phyloP scores from a whole-genome alignment of 2,797 vertebrate genomes.

The Knipowitschia caucasica region DNA sequence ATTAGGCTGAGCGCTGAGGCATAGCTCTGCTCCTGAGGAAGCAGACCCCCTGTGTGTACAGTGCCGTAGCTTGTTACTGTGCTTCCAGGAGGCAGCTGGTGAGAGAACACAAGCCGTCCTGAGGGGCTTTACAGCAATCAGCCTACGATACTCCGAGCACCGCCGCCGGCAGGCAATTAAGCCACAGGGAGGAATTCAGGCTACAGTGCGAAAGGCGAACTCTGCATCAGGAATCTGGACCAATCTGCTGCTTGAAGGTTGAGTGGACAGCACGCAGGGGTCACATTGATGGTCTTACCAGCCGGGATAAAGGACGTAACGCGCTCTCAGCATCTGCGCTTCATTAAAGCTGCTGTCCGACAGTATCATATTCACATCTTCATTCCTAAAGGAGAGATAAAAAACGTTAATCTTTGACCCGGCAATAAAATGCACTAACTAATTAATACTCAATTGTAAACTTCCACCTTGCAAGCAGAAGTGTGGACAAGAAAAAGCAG shows the following conservation, averaged over 20 bases:
- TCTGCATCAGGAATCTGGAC: constrained; percentile 28
- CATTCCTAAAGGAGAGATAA: constrained; percentile 73
- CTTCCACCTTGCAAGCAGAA: not conserved
- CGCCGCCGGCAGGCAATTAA: constrained; percentile 51
- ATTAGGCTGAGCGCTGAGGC: constrained; percentile 61
- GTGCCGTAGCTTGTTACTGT: constrained; percentile 65
- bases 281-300: constrained; percentile 78
- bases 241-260: constrained; percentile 36
- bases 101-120: constrained; percentile 62
- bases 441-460: not conserved
- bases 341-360: constrained; percentile 86
- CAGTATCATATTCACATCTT: constrained; percentile 89
- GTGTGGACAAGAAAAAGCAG: not conserved
- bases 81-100: constrained; percentile 61
- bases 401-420: too few species aligned
- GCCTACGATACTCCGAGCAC: constrained; percentile 43
- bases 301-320: constrained; percentile 93
- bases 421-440: not conserved
- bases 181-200: constrained; percentile 29
- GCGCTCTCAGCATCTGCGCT: constrained; percentile 87
- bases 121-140: constrained; percentile 64
- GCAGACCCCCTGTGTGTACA: constrained; percentile 55
- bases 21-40: constrained; percentile 54
- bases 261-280: constrained; percentile 19
- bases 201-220: constrained; percentile 7